These are phyloP conservation scores for Epinephelus fuscoguttatus DNA, from an alignment of 2,113 vertebrate genomes.

Conservation along the genomic window DNA sequence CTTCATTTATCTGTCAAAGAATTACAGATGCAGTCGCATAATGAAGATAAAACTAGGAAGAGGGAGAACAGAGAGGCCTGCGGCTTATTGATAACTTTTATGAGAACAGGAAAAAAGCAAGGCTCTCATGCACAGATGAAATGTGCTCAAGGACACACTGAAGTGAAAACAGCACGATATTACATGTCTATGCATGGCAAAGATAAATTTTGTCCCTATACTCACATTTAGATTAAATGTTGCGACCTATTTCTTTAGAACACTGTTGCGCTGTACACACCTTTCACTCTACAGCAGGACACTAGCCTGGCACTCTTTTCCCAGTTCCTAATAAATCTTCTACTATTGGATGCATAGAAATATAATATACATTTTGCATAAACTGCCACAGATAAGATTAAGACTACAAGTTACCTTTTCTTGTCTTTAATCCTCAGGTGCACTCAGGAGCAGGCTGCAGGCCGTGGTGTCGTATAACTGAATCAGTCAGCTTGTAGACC, in stretches of 20 bases:
- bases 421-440: conserved; percentile 42
- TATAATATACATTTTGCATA: background rate
- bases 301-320: background rate
- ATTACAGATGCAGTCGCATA: too few relatives aligned
- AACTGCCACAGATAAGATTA: background rate
- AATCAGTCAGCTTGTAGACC: conserved; percentile 5
- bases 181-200: too few relatives aligned
- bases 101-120: too few relatives aligned
- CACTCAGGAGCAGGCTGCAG: conserved; percentile 34
- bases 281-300: background rate
- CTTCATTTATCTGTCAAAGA: too few relatives aligned
- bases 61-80: too few relatives aligned
- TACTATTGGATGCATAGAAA: background rate
- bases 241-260: background rate
- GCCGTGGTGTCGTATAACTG: conserved; percentile 2
- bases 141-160: too few relatives aligned
- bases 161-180: too few relatives aligned
- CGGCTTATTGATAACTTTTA: too few relatives aligned
- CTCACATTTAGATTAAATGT: background rate
- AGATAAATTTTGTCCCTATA: too few relatives aligned
- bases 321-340: background rate
- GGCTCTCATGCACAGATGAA: too few relatives aligned
- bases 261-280: background rate
- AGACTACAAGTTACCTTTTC: conserved; percentile 59
- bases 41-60: too few relatives aligned